Base-by-base conservation (phyloP, 2,113 vertebrate species). In the Blennius ocellaris region DNA sequence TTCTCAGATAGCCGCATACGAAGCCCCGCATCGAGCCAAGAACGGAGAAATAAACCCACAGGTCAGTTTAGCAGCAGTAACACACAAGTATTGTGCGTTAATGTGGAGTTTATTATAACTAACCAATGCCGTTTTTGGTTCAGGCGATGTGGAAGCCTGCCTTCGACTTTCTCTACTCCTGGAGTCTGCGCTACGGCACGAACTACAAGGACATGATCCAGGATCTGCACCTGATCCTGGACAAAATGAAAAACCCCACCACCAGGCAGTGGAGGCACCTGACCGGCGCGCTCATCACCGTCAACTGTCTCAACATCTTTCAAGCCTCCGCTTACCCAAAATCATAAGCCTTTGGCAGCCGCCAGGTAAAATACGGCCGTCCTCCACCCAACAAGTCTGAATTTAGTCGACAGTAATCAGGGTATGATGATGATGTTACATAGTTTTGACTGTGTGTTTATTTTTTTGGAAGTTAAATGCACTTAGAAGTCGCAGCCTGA, bases 141-240 rank as follows among this genome's bases (percentile, higher is more conserved):
- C 78, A 99, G 98, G 94, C 95, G 47, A 98, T 98, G 96, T 99
- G 98, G 98, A 99, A 99, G 76, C 98, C 97, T 78, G 98, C 98
- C 6, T 99, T 98, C 81, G 98, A 99, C 88, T 99, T 98, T 85
- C 94, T 99, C 7, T 97, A 96, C 65, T 93, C 94, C 0, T 99
- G 98, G 98, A 95, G 95, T 69, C 91, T 94, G 77, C 94, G 93
- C 54, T 97, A 97, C 2, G 96, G 96, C 78, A 94, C 95, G 1
- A 93, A 94, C 81, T 96, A 96, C 91, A 93, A 91, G 82, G 97
- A 97, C 1, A 92, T 98, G 87, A 91, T 99, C 58, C 97, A 99
- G 91, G 97, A 98, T 65, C 93, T 99, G 30, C 98, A 99, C 4
- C 91, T 94, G 72, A 90, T 95, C 55, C 88, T 99, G 89, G 97